phyloP scores from a whole-genome alignment of 1,140 invertebrate species.

The Acromyrmex heyeri region DNA sequence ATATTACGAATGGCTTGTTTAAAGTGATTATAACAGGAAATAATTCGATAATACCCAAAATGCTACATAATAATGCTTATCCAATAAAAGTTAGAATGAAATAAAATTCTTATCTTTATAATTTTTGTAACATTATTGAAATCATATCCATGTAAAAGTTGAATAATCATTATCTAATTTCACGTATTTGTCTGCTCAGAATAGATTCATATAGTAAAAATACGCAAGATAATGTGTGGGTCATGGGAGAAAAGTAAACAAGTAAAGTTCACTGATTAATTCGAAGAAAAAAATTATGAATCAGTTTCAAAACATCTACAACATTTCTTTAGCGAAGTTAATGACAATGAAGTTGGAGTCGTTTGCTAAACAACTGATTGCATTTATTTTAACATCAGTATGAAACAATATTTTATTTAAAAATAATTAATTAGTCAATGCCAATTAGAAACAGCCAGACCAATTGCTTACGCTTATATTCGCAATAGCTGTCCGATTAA shows the following conservation, averaged over 20 bases:
- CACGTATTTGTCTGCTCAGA: neutral
- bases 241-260: conserved; percentile 11
- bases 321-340: neutral
- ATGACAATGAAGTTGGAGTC: neutral
- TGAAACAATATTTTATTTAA: neutral
- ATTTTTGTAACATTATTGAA: neutral
- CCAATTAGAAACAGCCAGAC: neutral
- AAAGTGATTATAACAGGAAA: neutral
- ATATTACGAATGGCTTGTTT: neutral
- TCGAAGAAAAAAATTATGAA: neutral
- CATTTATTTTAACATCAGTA: neutral
- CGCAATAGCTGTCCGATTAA: neutral
- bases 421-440: neutral
- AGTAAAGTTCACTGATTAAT: conserved; percentile 9
- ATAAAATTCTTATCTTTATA: neutral
- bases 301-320: neutral
- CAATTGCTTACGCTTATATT: neutral
- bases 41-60: neutral
- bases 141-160: neutral
- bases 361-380: neutral
- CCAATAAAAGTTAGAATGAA: neutral
- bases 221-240: neutral
- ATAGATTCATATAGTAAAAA: conserved; percentile 16
- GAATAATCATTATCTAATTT: neutral
- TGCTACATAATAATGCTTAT: neutral